Evolutionary conservation across 1,140 invertebrate species (phyloP).

Genomic region (Papilio glaucus): DNA sequence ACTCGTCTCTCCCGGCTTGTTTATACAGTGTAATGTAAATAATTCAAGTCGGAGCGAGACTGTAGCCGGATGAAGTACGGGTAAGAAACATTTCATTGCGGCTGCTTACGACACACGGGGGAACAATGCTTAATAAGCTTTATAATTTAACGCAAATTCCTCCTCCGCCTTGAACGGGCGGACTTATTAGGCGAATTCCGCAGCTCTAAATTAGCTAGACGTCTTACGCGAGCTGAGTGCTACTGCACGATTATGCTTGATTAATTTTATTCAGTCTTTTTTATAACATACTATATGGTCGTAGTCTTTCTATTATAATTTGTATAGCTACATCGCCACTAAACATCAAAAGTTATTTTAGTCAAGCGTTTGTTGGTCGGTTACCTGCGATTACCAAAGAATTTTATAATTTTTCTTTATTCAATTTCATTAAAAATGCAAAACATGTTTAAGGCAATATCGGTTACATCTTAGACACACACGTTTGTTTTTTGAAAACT

Average conservation of each 20-base stretch:
- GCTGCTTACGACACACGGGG: conserved; percentile 64
- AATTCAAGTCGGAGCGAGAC: conserved; percentile 52
- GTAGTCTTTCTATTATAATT: too few relatives aligned
- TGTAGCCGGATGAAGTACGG: conserved; percentile 44
- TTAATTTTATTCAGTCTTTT: conserved; percentile 19
- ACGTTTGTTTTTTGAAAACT: too few relatives aligned
- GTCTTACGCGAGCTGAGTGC: conserved; percentile 42
- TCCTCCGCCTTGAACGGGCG: conserved; percentile 48
- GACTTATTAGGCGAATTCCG: conserved; percentile 59
- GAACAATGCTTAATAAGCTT: conserved; percentile 75
- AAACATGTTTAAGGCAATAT: too few relatives aligned
- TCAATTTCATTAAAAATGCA: too few relatives aligned
- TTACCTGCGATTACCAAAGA: too few relatives aligned
- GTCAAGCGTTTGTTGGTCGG: too few relatives aligned
- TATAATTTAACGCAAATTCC: conserved; percentile 71
- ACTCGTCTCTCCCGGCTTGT: conserved; percentile 33
- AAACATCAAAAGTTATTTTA: too few relatives aligned
- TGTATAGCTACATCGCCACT: too few relatives aligned
- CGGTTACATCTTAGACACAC: too few relatives aligned
- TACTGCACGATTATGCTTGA: conserved; percentile 15
- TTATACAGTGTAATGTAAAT: conserved; percentile 50
- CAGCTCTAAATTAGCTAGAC: conserved; percentile 52
- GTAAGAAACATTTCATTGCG: conserved; percentile 57
- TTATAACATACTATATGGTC: neutral
- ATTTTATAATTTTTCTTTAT: too few relatives aligned